These are phyloP conservation scores for Hemitrygon akajei DNA, from an alignment of 2,797 vertebrate genomes.

Conservation along the genomic window DNA sequence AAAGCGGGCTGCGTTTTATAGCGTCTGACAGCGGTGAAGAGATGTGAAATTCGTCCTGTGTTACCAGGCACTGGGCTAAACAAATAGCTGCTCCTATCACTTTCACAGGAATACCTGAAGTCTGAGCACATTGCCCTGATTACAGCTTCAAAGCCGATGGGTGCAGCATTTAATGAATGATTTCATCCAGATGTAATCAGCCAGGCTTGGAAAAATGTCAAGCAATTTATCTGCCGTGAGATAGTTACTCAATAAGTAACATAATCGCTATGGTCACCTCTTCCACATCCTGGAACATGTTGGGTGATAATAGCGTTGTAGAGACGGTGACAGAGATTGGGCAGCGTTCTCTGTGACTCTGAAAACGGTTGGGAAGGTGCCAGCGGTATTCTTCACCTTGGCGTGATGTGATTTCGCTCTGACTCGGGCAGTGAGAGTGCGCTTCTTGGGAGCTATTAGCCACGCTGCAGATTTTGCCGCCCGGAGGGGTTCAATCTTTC, in stretches of 20 bases:
- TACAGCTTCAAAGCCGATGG: not conserved
- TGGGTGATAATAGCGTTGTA: not conserved
- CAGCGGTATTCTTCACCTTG: not conserved
- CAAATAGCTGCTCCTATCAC: not conserved
- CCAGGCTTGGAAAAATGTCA: not conserved
- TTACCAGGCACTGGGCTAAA: not conserved
- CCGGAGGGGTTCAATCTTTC: not conserved
- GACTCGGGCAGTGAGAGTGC: not conserved
- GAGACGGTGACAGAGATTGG: no score
- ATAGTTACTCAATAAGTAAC: not conserved
- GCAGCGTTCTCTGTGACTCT: not conserved
- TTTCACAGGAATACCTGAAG: slow-evolving; percentile 26
- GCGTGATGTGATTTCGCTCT: not conserved
- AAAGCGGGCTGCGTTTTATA: not conserved
- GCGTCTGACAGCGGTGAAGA: not conserved
- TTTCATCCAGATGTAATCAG: not conserved
- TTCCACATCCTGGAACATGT: not conserved
- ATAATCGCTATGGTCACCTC: not conserved
- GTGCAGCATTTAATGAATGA: not conserved
- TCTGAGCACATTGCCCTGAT: not conserved
- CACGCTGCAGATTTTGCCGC: not conserved
- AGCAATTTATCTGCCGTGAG: not conserved
- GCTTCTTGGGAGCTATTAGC: not conserved
- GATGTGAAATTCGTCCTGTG: no score
- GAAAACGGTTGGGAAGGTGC: not conserved